Conservation (phyloP, 1,140 invertebrate species). For the Heliconius eleuchia region DNA sequence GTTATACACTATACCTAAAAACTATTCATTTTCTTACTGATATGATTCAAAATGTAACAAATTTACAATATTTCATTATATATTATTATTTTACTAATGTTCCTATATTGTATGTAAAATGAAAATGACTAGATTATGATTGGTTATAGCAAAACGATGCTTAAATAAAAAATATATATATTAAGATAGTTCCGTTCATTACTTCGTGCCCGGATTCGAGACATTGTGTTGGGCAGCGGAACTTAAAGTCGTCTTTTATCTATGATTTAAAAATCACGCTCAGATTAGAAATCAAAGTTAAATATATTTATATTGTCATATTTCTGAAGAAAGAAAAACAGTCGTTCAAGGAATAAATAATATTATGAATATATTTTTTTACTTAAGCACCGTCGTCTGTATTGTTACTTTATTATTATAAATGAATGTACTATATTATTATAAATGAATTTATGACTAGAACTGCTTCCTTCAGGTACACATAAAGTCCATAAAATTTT, state of each 20-base stretch:
- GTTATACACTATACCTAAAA: neutral
- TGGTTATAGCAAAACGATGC: neutral
- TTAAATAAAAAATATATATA: neutral
- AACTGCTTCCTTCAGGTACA: conserved; percentile 14
- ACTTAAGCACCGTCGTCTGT: neutral
- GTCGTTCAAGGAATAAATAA: neutral
- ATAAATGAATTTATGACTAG: conserved; percentile 6
- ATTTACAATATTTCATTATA: conserved; percentile 15
- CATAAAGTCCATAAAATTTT: conserved; percentile 11
- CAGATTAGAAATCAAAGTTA: too few relatives aligned
- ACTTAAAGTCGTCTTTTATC: too few relatives aligned
- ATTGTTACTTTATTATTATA: neutral
- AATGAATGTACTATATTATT: neutral
- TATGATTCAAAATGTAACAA: conserved; percentile 34
- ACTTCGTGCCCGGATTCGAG: too few relatives aligned
- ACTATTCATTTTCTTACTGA: conserved; percentile 33
- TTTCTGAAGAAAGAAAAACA: neutral
- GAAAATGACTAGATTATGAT: neutral
- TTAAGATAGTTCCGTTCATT: too few relatives aligned
- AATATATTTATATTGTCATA: too few relatives aligned
- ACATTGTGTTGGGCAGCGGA: too few relatives aligned
- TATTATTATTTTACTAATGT: conserved; percentile 12
- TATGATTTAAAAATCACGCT: too few relatives aligned
- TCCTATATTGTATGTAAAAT: neutral
- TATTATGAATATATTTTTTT: neutral